Percentiles rank a stretch among this genome's conserved stretches.
These are phyloP conservation scores for Muntiacus muntjak DNA, from an alignment of 2,113 vertebrate genomes.

Conservation along the genomic window DNA sequence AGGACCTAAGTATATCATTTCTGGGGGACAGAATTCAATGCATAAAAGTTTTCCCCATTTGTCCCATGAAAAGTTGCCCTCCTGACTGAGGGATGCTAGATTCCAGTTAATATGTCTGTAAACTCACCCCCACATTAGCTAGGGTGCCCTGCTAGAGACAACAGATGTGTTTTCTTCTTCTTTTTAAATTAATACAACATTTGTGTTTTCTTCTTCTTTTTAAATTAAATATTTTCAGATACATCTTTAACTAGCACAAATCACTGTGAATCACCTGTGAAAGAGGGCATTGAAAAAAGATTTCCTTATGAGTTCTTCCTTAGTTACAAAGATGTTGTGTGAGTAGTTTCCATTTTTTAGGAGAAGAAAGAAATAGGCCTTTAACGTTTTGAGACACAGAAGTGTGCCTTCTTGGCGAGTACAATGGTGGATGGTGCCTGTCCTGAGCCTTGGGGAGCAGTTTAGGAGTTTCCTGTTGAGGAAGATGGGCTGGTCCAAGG, in stretches of 20 bases:
- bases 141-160: background rate
- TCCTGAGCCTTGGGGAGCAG: background rate
- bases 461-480: background rate
- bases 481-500: background rate
- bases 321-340: background rate
- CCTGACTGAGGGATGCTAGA: background rate
- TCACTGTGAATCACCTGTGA: background rate
- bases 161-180: conserved; percentile 71
- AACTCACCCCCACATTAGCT: background rate
- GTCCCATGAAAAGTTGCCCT: background rate
- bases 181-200: too few species aligned
- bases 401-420: background rate
- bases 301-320: background rate
- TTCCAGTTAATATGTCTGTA: background rate
- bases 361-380: background rate
- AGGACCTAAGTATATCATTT: background rate
- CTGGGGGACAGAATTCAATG: background rate
- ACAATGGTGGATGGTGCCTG: background rate
- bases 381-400: background rate
- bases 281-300: background rate
- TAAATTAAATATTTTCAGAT: background rate
- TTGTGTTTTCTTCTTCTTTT: background rate
- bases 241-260: background rate
- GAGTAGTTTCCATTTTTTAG: background rate
- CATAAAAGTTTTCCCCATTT: background rate